A percentile compares a stretch with the other conserved stretches of the same genome.
These are phyloP conservation scores for Trissolcus japonicus DNA, from an alignment of 2,888 invertebrate genomes.

Conservation along the genomic window DNA sequence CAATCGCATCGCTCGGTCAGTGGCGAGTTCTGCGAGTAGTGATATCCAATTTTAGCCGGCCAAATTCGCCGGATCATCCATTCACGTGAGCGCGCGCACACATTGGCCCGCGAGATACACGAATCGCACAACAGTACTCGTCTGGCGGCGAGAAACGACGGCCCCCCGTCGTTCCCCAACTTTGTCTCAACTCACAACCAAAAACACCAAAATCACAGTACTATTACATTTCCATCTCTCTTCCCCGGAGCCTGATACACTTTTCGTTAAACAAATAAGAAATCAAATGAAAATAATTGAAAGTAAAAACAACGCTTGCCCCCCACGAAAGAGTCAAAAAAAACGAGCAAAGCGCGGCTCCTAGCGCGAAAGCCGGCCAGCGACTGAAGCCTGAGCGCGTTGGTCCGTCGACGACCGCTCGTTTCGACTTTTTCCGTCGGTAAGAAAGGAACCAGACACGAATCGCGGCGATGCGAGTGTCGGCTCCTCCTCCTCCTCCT, in stretches of 20 bases:
- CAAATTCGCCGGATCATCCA: constrained; percentile 47
- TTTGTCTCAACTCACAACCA: neutral
- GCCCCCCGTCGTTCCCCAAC: constrained; percentile 26
- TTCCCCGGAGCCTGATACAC: too few relatives aligned
- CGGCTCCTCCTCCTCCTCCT: constrained; percentile 49
- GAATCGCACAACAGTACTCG: constrained; percentile 19
- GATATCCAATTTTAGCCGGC: constrained; percentile 65
- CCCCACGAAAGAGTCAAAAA: constrained; percentile 1
- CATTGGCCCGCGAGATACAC: constrained; percentile 26
- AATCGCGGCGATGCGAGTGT: constrained; percentile 37
- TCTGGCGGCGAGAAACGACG: constrained; percentile 15
- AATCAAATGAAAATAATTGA: neutral
- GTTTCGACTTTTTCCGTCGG: constrained; percentile 52
- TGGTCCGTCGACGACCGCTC: constrained; percentile 15
- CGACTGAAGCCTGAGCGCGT: constrained; percentile 38
- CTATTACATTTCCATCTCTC: too few relatives aligned
- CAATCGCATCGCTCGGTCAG: constrained; percentile 63
- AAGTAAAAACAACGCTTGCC: neutral
- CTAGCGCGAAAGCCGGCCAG: constrained; percentile 51
- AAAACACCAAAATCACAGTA: too few relatives aligned
- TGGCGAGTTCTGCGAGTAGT: constrained; percentile 56
- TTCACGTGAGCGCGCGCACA: constrained; percentile 49
- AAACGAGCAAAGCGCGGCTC: constrained; percentile 22
- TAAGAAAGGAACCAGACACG: constrained; percentile 43
- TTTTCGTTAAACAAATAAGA: neutral